A percentile compares a stretch with the other conserved stretches of the same genome.
phyloP scores from a whole-genome alignment of 2,797 vertebrate species.

The Balearica regulorum region DNA sequence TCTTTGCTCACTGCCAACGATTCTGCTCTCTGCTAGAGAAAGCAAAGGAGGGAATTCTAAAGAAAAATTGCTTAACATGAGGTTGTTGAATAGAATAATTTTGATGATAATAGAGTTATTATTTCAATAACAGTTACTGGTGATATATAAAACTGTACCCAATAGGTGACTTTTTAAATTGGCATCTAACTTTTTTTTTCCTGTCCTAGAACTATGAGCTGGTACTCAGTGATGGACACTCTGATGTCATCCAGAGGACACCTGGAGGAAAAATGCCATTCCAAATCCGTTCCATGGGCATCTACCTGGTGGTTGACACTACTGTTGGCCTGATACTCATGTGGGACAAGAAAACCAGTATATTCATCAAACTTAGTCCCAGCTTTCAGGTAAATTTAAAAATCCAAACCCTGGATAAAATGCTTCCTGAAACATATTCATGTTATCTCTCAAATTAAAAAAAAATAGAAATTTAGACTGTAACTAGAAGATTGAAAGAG shows the following conservation, averaged over 20 bases:
- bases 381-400: slow-evolving; percentile 77
- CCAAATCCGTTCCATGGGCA: slow-evolving; percentile 82
- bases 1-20: background rate
- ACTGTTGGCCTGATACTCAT: slow-evolving; percentile 80
- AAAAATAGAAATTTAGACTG: background rate
- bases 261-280: slow-evolving; percentile 66
- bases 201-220: slow-evolving; percentile 82
- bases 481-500: background rate
- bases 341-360: slow-evolving; percentile 91
- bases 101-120: background rate
- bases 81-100: background rate
- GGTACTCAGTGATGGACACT: slow-evolving; percentile 78
- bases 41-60: background rate
- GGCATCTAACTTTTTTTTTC: background rate
- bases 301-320: slow-evolving; percentile 83
- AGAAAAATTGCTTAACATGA: background rate
- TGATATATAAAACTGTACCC: background rate
- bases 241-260: slow-evolving; percentile 76
- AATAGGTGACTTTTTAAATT: background rate
- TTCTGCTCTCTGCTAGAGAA: background rate
- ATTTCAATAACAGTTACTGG: background rate
- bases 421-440: background rate
- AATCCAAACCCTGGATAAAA: background rate
- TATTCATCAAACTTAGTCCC: slow-evolving; percentile 85
- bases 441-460: background rate